Percentiles rank a stretch among this genome's conserved stretches.
phyloP scores from a whole-genome alignment of 92 coral and sea anemone genomes.

The Virgularia gustaviana region DNA sequence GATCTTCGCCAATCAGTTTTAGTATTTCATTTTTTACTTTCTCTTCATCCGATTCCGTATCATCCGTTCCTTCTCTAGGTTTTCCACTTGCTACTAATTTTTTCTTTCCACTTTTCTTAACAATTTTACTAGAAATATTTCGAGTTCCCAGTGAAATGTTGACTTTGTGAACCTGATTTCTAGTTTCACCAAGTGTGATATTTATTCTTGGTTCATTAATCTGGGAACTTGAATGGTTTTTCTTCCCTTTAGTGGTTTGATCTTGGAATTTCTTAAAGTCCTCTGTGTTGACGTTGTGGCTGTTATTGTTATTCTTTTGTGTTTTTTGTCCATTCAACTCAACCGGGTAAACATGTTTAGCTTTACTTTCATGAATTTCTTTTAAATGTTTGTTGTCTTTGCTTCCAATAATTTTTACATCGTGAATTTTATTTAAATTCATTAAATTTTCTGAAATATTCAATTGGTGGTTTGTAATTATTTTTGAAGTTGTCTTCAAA shows the following conservation, averaged over 20 bases:
- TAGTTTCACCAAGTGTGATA: neutral
- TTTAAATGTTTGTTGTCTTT: too few relatives aligned
- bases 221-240: too few relatives aligned
- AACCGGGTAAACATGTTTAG: too few relatives aligned
- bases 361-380: too few relatives aligned
- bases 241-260: too few relatives aligned
- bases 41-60: slow-evolving; percentile 11
- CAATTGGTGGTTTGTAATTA: neutral
- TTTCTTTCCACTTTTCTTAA: neutral
- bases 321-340: too few relatives aligned
- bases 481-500: neutral
- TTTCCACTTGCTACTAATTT: too few relatives aligned
- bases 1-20: slow-evolving; percentile 19
- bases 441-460: neutral
- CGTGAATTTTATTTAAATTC: neutral
- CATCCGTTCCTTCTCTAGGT: neutral
- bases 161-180: neutral
- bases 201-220: neutral
- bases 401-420: too few relatives aligned
- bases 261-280: too few relatives aligned
- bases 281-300: too few relatives aligned
- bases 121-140: neutral
- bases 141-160: neutral
- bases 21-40: slow-evolving; percentile 33
- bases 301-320: too few relatives aligned